Evolutionary conservation across 1,140 invertebrate species (phyloP).

Genomic region (Drosophila watanabei): DNA sequence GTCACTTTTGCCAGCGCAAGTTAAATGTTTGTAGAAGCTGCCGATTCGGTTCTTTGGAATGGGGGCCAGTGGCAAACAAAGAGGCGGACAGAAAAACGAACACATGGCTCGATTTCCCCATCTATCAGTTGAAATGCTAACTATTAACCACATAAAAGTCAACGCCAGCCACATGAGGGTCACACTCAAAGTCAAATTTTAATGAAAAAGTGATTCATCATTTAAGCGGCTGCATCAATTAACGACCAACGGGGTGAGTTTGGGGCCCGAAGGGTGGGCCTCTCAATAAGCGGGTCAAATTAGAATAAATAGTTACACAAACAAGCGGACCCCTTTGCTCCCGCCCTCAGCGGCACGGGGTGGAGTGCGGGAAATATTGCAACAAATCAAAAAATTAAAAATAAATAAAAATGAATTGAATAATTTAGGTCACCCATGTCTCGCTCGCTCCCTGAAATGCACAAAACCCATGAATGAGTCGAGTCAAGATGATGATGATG

Average conservation of each 20-base stretch:
- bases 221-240: slow-evolving; percentile 76
- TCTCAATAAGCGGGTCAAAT: slow-evolving; percentile 83
- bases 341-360: background rate
- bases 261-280: slow-evolving; percentile 31
- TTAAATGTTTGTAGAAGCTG: slow-evolving; percentile 28
- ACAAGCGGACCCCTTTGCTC: slow-evolving; percentile 76
- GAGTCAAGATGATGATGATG: slow-evolving; percentile 35
- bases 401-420: slow-evolving; percentile 85
- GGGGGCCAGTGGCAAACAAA: slow-evolving; percentile 16
- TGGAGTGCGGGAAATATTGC: slow-evolving; percentile 54
- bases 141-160: slow-evolving; percentile 67
- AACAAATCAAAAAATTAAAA: slow-evolving; percentile 85
- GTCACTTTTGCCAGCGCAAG: slow-evolving; percentile 12
- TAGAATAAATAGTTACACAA: slow-evolving; percentile 85
- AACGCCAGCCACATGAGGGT: slow-evolving; percentile 69
- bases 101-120: slow-evolving; percentile 20
- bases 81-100: background rate
- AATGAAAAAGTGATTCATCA: slow-evolving; percentile 85
- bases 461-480: slow-evolving; percentile 41
- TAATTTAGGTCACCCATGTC: slow-evolving; percentile 80
- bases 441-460: slow-evolving; percentile 17
- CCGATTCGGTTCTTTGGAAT: slow-evolving; percentile 37
- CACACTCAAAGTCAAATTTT: slow-evolving; percentile 82
- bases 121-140: slow-evolving; percentile 36
- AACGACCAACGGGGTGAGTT: slow-evolving; percentile 60